Conservation (phyloP, 2,888 invertebrate species). For the Chalcosyrphus nemorum region DNA sequence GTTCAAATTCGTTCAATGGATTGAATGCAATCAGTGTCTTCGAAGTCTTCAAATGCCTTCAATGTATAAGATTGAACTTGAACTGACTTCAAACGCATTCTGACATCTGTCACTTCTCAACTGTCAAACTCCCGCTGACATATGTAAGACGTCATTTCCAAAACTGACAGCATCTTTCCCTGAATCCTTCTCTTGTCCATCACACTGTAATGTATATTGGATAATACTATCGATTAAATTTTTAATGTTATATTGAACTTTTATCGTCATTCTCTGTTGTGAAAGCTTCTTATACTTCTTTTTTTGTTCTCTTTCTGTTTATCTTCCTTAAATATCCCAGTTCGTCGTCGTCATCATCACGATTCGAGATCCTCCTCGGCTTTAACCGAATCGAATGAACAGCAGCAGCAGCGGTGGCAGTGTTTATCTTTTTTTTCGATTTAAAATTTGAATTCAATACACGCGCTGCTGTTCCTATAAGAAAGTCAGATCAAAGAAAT, state of each 20-base stretch:
- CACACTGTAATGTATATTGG: conserved; percentile 7
- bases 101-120: too few species aligned
- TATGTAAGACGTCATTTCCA: too few species aligned
- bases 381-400: conserved; percentile 13
- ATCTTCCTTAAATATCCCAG: conserved; percentile 7
- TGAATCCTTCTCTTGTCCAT: not conserved
- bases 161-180: too few species aligned
- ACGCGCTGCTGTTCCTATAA: conserved; percentile 5
- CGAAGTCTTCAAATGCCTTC: too few species aligned
- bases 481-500: conserved; percentile 55
- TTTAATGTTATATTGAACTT: conserved; percentile 22
- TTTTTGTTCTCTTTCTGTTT: not conserved
- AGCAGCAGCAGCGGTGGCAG: not conserved
- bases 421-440: conserved; percentile 12
- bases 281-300: conserved; percentile 31
- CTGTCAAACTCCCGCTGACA: too few species aligned
- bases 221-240: conserved; percentile 17
- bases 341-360: conserved; percentile 34
- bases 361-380: conserved; percentile 25
- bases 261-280: conserved; percentile 34
- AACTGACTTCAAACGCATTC: too few species aligned
- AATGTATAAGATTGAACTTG: too few species aligned
- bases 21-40: too few species aligned
- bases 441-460: conserved; percentile 44
- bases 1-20: too few species aligned